Evolutionary conservation across 2,888 invertebrate species (phyloP).

Genomic region (Apamea crenata): DNA sequence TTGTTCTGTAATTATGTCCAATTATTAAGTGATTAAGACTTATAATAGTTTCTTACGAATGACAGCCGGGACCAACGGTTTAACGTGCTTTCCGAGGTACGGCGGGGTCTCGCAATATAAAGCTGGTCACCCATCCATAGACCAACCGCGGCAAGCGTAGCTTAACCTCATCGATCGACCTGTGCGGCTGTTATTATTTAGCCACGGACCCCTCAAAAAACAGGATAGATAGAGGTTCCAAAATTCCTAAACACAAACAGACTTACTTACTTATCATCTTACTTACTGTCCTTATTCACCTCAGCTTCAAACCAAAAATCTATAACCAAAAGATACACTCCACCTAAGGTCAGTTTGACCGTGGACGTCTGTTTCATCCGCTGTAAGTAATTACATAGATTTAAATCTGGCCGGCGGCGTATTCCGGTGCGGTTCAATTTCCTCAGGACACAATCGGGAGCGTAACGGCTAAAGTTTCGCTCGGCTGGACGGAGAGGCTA

Average conservation of each 20-base stretch:
- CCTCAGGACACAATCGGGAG: constrained; percentile 65
- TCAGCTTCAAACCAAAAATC: not conserved
- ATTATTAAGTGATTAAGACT: too few species aligned
- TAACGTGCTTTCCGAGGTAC: too few species aligned
- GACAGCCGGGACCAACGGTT: too few species aligned
- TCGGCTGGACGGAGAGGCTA: constrained; percentile 42
- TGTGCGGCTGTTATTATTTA: too few species aligned
- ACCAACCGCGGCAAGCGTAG: too few species aligned
- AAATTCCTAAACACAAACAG: not conserved
- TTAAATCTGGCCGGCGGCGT: constrained; percentile 63
- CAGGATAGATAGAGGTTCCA: not conserved
- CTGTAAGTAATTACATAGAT: constrained; percentile 68
- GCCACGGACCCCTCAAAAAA: too few species aligned
- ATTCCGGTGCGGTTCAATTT: constrained; percentile 65
- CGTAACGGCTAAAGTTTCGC: constrained; percentile 67
- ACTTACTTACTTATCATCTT: not conserved
- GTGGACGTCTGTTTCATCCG: constrained; percentile 39
- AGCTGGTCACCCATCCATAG: too few species aligned
- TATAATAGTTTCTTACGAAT: too few species aligned
- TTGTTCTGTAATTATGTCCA: too few species aligned
- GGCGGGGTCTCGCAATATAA: too few species aligned
- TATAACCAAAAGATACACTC: constrained; percentile 4
- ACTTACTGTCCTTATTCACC: not conserved
- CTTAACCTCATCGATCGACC: too few species aligned
- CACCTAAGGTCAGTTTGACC: constrained; percentile 37